Evolutionary conservation across 1,140 invertebrate species (phyloP).

Genomic region (Palaemon carinicauda): DNA sequence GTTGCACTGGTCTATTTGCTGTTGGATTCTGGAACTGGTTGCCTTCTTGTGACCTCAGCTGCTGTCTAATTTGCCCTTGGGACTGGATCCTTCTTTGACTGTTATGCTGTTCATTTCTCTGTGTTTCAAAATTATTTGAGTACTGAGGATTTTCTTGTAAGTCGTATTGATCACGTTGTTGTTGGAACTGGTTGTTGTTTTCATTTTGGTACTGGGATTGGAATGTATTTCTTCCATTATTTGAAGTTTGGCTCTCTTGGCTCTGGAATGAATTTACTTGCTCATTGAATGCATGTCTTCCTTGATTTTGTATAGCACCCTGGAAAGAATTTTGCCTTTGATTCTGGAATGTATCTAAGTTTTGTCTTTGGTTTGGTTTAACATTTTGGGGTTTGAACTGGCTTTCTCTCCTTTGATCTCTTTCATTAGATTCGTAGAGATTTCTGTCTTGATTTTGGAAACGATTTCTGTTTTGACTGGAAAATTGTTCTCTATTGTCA

Average conservation of each 20-base stretch:
- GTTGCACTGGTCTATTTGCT: no score
- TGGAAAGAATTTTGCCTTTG: neutral
- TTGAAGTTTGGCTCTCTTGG: no score
- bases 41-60: neutral
- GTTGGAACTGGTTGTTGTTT: neutral
- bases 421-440: neutral
- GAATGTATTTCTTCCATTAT: neutral
- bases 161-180: neutral
- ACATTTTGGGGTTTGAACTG: neutral
- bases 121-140: neutral
- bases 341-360: neutral
- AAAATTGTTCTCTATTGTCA: neutral
- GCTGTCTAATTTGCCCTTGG: neutral
- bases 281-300: no score
- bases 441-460: neutral
- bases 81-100: neutral
- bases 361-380: neutral
- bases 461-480: neutral
- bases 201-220: neutral
- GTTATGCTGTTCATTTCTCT: neutral
- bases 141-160: no score
- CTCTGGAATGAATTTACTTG: no score
- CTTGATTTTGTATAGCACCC: neutral
- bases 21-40: neutral
- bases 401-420: neutral